These are phyloP conservation scores for Tarsius wallacei DNA, from an alignment of 2,797 vertebrate genomes.

Conservation along the genomic window DNA sequence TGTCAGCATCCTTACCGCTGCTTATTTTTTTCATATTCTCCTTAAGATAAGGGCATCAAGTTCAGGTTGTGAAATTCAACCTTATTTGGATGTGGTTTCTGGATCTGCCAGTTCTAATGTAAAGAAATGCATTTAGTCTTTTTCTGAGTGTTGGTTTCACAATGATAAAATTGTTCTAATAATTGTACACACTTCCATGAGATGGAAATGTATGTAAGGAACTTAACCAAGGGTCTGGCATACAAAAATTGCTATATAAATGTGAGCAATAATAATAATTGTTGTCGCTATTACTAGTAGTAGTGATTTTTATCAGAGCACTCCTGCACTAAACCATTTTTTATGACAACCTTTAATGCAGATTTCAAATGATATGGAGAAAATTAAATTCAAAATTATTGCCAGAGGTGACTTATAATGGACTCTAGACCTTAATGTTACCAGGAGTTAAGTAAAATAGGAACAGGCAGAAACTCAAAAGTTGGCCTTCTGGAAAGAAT, in stretches of 20 bases:
- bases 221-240: not conserved
- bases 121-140: not conserved
- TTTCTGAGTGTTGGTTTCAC: not conserved
- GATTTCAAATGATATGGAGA: slow-evolving; percentile 50
- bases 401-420: not conserved
- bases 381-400: slow-evolving; percentile 69
- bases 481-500: not conserved
- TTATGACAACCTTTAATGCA: not conserved
- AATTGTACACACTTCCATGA: not conserved
- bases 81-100: not conserved
- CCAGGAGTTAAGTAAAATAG: not conserved
- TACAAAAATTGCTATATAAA: not conserved
- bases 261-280: not conserved
- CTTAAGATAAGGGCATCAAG: not conserved
- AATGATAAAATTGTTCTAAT: not conserved
- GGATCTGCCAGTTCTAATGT: not conserved
- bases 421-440: slow-evolving; percentile 9
- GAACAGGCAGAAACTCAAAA: not conserved
- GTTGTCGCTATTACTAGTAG: not conserved
- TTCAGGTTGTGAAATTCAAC: not conserved
- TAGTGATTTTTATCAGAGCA: slow-evolving; percentile 11
- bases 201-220: not conserved
- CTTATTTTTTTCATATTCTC: not conserved
- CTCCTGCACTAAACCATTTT: not conserved
- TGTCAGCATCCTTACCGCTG: not conserved